phyloP scores from a whole-genome alignment of 2,797 vertebrate species.

The Harpagifer antarcticus region DNA sequence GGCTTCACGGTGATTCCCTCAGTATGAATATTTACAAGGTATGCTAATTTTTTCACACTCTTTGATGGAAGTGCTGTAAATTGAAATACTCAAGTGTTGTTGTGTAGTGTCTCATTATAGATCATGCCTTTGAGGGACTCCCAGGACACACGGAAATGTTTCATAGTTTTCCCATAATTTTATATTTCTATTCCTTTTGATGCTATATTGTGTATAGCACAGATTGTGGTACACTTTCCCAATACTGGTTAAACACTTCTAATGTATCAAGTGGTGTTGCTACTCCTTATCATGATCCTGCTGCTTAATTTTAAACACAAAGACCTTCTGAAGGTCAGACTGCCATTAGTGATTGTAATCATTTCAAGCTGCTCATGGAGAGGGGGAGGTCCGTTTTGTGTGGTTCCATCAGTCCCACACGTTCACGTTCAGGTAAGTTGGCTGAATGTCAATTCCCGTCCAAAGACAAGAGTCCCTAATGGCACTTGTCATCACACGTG shows the following conservation, averaged over 20 bases:
- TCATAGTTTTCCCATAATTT: slow-evolving; percentile 47
- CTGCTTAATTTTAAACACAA: slow-evolving; percentile 48
- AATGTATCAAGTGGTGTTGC: not conserved
- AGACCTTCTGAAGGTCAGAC: slow-evolving; percentile 71
- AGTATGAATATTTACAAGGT: slow-evolving; percentile 72
- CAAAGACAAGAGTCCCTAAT: slow-evolving; percentile 75
- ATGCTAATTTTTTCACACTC: slow-evolving; percentile 62
- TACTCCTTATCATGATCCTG: slow-evolving; percentile 12
- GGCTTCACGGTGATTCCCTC: slow-evolving; percentile 53
- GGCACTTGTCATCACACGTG: slow-evolving; percentile 77
- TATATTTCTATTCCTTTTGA: slow-evolving; percentile 65
- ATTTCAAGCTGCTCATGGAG: slow-evolving; percentile 53
- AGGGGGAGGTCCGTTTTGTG: slow-evolving; percentile 26
- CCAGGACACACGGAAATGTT: slow-evolving; percentile 58
- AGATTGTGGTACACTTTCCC: slow-evolving; percentile 24
- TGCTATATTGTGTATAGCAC: slow-evolving; percentile 44
- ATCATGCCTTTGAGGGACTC: slow-evolving; percentile 67
- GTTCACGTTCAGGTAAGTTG: slow-evolving; percentile 55
- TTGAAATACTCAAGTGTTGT: slow-evolving; percentile 43
- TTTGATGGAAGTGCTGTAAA: slow-evolving; percentile 35
- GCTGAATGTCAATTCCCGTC: slow-evolving; percentile 69
- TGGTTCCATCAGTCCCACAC: slow-evolving; percentile 13
- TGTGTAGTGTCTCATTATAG: slow-evolving; percentile 37
- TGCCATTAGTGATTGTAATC: slow-evolving; percentile 59
- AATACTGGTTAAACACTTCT: slow-evolving; percentile 1